A percentile compares a stretch with the other conserved stretches of the same genome.
phyloP scores from a whole-genome alignment of 2,888 invertebrate species.

The Cacoxenus indagator region DNA sequence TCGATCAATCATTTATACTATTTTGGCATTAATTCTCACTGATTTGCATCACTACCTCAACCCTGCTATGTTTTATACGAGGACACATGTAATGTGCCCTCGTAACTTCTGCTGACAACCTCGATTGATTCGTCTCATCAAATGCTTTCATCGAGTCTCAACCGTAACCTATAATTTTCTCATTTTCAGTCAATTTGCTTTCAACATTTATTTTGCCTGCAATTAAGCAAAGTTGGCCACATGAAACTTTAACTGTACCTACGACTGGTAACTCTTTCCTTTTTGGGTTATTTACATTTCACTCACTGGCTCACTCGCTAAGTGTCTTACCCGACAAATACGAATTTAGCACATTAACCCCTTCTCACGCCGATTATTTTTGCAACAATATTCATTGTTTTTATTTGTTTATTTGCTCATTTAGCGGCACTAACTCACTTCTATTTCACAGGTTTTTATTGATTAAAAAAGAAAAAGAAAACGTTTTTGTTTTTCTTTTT shows the following conservation, averaged over 20 bases:
- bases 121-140: background rate
- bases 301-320: background rate
- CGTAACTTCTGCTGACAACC: too few species aligned
- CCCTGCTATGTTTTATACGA: too few species aligned
- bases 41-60: too few species aligned
- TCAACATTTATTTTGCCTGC: slow-evolving; percentile 43
- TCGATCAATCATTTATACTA: too few species aligned
- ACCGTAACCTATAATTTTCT: slow-evolving; percentile 36
- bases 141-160: background rate
- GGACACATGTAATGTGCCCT: too few species aligned
- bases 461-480: slow-evolving; percentile 51
- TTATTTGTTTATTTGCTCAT: slow-evolving; percentile 15
- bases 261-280: background rate
- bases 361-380: slow-evolving; percentile 42
- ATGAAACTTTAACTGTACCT: background rate
- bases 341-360: slow-evolving; percentile 60
- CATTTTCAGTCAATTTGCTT: slow-evolving; percentile 58
- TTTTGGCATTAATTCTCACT: too few species aligned
- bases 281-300: slow-evolving; percentile 11
- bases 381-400: slow-evolving; percentile 13
- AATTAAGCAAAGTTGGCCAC: background rate
- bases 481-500: background rate
- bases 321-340: background rate
- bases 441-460: slow-evolving; percentile 31
- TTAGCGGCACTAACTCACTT: background rate